Evolutionary conservation across 2,888 invertebrate species (phyloP).

Genomic region (Drosophila koepferae): DNA sequence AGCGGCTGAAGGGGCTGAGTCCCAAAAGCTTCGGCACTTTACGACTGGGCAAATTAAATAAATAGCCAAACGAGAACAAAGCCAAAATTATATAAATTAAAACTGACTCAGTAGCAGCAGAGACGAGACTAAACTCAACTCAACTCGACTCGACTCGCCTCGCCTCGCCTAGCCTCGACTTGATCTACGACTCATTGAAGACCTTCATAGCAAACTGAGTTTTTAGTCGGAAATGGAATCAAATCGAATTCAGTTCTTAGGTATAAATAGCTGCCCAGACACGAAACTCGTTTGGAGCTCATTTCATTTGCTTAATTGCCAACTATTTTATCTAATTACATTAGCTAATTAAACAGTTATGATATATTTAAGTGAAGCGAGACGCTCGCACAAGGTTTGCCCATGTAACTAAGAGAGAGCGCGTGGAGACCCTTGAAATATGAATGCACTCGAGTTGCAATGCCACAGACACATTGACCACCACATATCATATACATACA

Average conservation of each 20-base stretch:
- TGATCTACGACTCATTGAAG: constrained; percentile 44
- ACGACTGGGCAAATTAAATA: constrained; percentile 51
- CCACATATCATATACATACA: not conserved
- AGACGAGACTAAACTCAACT: not conserved
- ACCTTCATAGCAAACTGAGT: constrained; percentile 49
- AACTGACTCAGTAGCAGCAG: constrained; percentile 7
- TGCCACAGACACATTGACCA: constrained; percentile 28
- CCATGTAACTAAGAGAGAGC: not conserved
- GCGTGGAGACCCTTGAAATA: constrained; percentile 38
- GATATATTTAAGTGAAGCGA: constrained; percentile 30
- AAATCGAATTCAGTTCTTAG: constrained; percentile 31
- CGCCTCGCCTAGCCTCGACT: constrained; percentile 15
- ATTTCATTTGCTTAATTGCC: constrained; percentile 22
- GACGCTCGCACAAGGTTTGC: constrained; percentile 12
- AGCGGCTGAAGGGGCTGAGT: not conserved
- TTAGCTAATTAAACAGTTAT: constrained; percentile 37
- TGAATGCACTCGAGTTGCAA: constrained; percentile 59
- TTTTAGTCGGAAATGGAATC: constrained; percentile 27
- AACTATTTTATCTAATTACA: constrained; percentile 31
- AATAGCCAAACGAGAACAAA: constrained; percentile 42
- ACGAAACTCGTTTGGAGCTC: constrained; percentile 11
- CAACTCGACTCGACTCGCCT: not conserved
- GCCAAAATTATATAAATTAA: constrained; percentile 40
- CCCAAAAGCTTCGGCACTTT: constrained; percentile 10
- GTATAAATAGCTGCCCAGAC: not conserved